Base-by-base conservation (phyloP, 2,888 invertebrate species). In the Agrochola litura region DNA sequence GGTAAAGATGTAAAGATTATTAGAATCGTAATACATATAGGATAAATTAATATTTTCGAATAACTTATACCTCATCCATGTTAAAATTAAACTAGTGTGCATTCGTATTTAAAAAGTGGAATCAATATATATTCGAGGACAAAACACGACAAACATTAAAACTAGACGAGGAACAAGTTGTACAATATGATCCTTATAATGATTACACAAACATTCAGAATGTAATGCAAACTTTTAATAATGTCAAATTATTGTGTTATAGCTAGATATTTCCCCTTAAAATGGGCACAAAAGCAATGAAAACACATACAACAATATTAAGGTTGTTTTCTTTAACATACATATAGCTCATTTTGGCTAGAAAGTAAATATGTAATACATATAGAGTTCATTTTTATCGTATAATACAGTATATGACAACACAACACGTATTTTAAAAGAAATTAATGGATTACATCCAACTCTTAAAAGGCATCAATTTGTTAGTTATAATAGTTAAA, bases 141-240 rank as follows among this genome's bases (percentile, higher is more conserved):
- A 76, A 78, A 75, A 67, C 72, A 82, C 64, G 68, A 79, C 58
- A 81, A 56, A 71, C 52, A 71, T 79, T 79, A 79, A 78, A 77
- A 87, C 83, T 89, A 89, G 88, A 90, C 81, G 87, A 90, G 87
- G 85, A 86, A 87, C 83, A 86, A 90, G 88, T 87, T 87, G 85
- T 81, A 90, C 86, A 89, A 83, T 84, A 83, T 76, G 74, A 72
- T 78, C 69, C 79, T 77, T 83, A 84, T 19, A 79, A 73, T 75
- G 68, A 82, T 66, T 78, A 82, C 61, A 82, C 73, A 79, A 72
- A 79, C 77, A 82, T 79, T 79, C 68, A 86, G 73, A 77, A 83
- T 77, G 82, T 84, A 79, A 81, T 76, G 63, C 60, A 70, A 80
- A 79, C 63, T 56, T 82, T 79, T 58, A 64, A 68, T 77, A 65